Evolutionary conservation across 1,140 invertebrate genomes (phyloP).

Genomic region (Phenacoccus solenopsis): DNA sequence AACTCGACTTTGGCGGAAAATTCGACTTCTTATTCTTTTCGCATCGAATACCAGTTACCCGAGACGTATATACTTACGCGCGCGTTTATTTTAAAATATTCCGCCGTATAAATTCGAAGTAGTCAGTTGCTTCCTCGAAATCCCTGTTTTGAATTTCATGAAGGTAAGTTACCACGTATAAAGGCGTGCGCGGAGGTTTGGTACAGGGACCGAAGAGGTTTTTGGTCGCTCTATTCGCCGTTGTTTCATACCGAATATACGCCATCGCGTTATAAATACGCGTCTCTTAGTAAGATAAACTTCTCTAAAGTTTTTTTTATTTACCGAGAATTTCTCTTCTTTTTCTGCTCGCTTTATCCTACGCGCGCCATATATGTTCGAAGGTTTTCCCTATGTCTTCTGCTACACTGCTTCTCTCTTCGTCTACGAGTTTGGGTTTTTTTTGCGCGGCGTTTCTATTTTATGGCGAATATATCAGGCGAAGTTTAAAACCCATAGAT

Average conservation of each 20-base stretch:
- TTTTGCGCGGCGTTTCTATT: not conserved
- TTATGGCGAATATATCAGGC: not conserved
- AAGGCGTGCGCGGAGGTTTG: not conserved
- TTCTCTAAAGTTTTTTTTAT: not conserved
- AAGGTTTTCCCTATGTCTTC: not conserved
- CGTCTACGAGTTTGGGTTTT: not conserved
- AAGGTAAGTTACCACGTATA: conserved; percentile 4
- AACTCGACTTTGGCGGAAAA: not conserved
- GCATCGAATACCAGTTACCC: too few relatives aligned
- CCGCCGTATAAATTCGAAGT: conserved; percentile 12
- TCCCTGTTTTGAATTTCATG: conserved; percentile 15
- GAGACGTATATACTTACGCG: too few relatives aligned
- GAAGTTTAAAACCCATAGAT: not conserved
- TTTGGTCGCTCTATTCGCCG: not conserved
- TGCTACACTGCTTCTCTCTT: not conserved
- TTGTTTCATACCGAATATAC: not conserved
- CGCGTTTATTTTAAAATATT: conserved; percentile 16
- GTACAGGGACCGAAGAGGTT: too few relatives aligned
- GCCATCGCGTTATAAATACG: not conserved
- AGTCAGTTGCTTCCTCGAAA: conserved; percentile 9
- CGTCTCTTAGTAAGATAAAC: not conserved
- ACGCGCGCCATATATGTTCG: not conserved
- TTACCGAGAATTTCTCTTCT: not conserved
- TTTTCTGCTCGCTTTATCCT: not conserved
- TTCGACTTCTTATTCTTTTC: conserved; percentile 6